Evolutionary conservation across 1,140 invertebrate genomes (phyloP).

Genomic region (Mercenaria mercenaria): DNA sequence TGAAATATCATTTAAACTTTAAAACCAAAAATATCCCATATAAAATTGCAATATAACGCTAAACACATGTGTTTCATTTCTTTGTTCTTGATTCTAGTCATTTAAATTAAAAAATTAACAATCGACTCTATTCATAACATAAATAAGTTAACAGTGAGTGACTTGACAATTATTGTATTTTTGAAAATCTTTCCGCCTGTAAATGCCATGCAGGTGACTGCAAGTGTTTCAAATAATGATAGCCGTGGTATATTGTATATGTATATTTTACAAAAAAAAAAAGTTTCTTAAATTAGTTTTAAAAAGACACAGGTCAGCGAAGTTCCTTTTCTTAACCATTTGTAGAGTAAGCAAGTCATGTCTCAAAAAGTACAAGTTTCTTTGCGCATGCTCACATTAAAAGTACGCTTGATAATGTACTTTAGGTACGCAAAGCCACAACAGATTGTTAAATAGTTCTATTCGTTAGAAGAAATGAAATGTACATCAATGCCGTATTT

Average conservation of each 20-base stretch:
- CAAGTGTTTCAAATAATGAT: background rate
- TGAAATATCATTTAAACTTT: conserved; percentile 19
- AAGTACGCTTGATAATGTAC: no score
- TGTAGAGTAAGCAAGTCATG: no score
- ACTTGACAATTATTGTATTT: conserved; percentile 14
- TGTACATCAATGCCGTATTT: no score
- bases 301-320: no score
- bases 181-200: background rate
- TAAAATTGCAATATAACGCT: background rate
- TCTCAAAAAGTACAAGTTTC: no score
- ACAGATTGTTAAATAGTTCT: no score
- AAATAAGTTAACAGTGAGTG: background rate
- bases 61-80: conserved; percentile 23
- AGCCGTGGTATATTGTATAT: background rate
- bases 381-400: no score
- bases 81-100: background rate
- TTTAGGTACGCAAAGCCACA: no score
- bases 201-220: background rate
- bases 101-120: background rate
- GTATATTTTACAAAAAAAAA: no score
- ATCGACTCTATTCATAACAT: conserved; percentile 11
- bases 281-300: no score
- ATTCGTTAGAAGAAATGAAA: no score
- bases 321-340: no score
- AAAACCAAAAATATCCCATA: background rate